A percentile compares a stretch with the other conserved stretches of the same genome.
Conservation (phyloP, 37 sponge, comb jelly and placozoan species). For the Geodia barretti region DNA sequence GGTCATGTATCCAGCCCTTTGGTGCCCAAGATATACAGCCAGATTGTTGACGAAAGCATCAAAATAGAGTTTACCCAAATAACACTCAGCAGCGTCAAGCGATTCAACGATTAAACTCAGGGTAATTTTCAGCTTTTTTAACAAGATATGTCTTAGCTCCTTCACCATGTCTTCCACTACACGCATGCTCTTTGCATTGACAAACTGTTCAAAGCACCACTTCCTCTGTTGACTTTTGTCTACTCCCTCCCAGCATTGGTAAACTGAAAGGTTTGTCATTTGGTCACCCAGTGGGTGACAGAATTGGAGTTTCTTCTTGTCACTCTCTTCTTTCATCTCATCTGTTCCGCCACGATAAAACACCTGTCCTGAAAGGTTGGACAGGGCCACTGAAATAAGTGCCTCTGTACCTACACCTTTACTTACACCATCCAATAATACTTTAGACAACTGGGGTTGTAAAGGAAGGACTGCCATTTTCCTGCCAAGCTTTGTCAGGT, state of each 20-base stretch:
- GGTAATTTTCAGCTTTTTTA: background rate
- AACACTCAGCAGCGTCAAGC: slow-evolving; percentile 27
- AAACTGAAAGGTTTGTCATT: slow-evolving; percentile 54
- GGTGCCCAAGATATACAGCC: slow-evolving; percentile 53
- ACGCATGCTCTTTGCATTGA: slow-evolving; percentile 78
- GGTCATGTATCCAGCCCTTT: slow-evolving; percentile 58
- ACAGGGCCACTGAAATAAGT: slow-evolving; percentile 49
- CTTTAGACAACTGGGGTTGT: slow-evolving; percentile 64
- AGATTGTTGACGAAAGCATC: slow-evolving; percentile 45
- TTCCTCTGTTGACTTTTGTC: slow-evolving; percentile 30
- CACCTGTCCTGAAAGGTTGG: slow-evolving; percentile 45
- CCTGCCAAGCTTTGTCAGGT: slow-evolving; percentile 59
- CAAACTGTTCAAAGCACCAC: slow-evolving; percentile 73
- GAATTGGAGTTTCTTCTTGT: slow-evolving; percentile 54
- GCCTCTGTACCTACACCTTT: slow-evolving; percentile 53
- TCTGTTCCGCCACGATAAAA: slow-evolving; percentile 66
- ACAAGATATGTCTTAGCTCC: slow-evolving; percentile 41
- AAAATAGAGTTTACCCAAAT: slow-evolving; percentile 50
- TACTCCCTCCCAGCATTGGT: slow-evolving; percentile 34
- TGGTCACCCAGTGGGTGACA: slow-evolving; percentile 60
- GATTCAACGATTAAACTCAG: background rate
- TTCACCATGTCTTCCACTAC: slow-evolving; percentile 53
- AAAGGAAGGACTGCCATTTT: slow-evolving; percentile 68
- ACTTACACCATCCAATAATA: slow-evolving; percentile 56
- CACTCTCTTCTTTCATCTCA: slow-evolving; percentile 64